Base-by-base conservation (phyloP, 2,113 vertebrate species). In the Platycercus adscitus region DNA sequence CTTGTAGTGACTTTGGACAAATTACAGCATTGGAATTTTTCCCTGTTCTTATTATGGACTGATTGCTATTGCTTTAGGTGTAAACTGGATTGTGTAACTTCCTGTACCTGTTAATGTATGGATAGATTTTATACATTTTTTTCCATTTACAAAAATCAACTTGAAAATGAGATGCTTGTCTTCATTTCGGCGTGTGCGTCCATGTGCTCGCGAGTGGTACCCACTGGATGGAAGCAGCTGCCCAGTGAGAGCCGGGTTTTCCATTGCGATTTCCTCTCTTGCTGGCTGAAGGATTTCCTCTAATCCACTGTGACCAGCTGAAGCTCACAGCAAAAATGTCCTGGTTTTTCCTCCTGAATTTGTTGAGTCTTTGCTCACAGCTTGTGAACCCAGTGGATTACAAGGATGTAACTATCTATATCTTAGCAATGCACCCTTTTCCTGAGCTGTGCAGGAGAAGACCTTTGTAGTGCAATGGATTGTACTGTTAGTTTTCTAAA, bases 11-110 rank as follows among this genome's bases (percentile, higher is more conserved):
- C 81, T 64, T 69, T 0, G 3, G 71, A 81, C 69, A 75, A 79
- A 72, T 39, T 33, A 73, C 82, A 75, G 89, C 55, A 25, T 64
- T 81, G 87, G 91, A 91, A 76, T 87, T 93, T 91, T 87, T 50
- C 85, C 55, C 50, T 65, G 75, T 94, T 95, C 80, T 96, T 94
- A 21, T n/a, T 95, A 86, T 41, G 88, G 79, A 82, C 91, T 89
- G 86, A 92, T 91, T 91, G 88, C 85, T 91, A 39, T 84, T 92
- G 46, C 41, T 85, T 78, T 95, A 90, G 65, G 16, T 96, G 91
- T 96, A 82, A 97, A 95, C 92, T 94, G 96, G 88, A 80, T 93
- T 92, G 90, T 97, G 92, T 96, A 96, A 95, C 87, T 98, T 96
- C 95, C 95, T 97, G 78, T 96, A 85, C 94, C 91, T 73, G 5